Base-by-base conservation (phyloP, 2,888 invertebrate species). In the Caenorhabditis afra region DNA sequence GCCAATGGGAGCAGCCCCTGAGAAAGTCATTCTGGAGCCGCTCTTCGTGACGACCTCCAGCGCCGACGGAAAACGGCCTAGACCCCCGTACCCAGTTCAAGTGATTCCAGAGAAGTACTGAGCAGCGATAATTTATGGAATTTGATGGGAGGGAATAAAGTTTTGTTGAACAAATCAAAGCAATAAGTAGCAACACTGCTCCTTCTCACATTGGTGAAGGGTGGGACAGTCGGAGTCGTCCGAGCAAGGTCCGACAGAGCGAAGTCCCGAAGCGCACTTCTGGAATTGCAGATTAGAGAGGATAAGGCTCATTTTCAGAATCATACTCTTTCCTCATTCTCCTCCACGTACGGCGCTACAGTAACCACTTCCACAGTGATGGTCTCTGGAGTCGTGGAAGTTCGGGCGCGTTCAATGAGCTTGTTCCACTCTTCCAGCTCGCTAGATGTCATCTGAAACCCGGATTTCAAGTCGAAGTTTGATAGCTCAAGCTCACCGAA, bases 201-300 rank as follows among this genome's bases (percentile, higher is more conserved):
- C 76, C 5, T 70, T 66, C 45, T 84, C 82, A 45, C 82, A 84
- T 35, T 71, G 71, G 64, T 84, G 84, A 7, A 84, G 67, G 0
- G 84, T 73, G 8, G 84, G 84, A 29, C 84, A 84, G 20, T 84
- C 84, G 3, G 77, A 67, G 47, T 84, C 84, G 3, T 84, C 84
- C 3, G 82, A 74, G 47, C 84, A 84, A 1, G 82, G 84, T 0
- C 84, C 84, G 16, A 84, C 81, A 1, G 82, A 70, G 0, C 76
- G 61, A 3, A 84, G 68, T 0, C 84, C 82, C 0, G 82, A 82
- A 12, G 64, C 41, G 66, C 84, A 84, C 37, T 53, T 74, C 84
- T 84, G 55, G n/a, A n/a, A n/a, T n/a, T n/a, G n/a, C n/a, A n/a
- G n/a, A n/a, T n/a, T 41, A 8, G 14, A 41, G 7, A 41, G 3